phyloP scores from a whole-genome alignment of 2,797 vertebrate genomes.

The Scyliorhinus canicula region DNA sequence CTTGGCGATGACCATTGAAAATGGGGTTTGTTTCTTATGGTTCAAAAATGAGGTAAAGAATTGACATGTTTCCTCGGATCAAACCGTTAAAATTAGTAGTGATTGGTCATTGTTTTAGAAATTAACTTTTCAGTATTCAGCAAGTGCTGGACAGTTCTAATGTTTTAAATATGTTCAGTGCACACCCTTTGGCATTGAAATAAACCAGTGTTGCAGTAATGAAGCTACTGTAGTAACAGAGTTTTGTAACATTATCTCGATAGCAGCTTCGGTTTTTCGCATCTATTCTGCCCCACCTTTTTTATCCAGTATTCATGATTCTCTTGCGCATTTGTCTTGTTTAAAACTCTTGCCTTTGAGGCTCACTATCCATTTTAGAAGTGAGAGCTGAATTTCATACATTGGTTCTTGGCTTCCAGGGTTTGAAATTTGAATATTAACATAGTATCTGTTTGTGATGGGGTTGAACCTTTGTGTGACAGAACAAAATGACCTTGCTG shows the following conservation, averaged over 20 bases:
- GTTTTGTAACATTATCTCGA: slow-evolving; percentile 45
- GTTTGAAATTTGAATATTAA: neutral
- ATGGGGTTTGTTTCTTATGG: neutral
- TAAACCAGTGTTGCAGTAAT: neutral
- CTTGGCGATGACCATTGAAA: neutral
- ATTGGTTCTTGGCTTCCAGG: neutral
- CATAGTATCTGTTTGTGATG: neutral
- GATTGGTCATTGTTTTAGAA: neutral
- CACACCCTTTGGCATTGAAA: neutral
- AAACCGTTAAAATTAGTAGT: neutral
- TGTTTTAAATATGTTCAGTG: neutral
- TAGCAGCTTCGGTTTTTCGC: neutral
- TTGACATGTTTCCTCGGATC: neutral
- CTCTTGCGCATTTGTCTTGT: neutral
- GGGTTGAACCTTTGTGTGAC: neutral
- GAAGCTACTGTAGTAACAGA: neutral
- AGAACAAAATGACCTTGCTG: too few species aligned
- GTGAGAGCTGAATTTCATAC: neutral
- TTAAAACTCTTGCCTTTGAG: neutral
- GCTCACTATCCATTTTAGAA: neutral
- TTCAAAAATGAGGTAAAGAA: neutral
- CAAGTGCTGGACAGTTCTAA: neutral
- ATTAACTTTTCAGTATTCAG: neutral
- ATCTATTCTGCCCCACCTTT: neutral
- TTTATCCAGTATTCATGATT: neutral